phyloP scores from a whole-genome alignment of 2,113 vertebrate species.

The Microtus ochrogaster region DNA sequence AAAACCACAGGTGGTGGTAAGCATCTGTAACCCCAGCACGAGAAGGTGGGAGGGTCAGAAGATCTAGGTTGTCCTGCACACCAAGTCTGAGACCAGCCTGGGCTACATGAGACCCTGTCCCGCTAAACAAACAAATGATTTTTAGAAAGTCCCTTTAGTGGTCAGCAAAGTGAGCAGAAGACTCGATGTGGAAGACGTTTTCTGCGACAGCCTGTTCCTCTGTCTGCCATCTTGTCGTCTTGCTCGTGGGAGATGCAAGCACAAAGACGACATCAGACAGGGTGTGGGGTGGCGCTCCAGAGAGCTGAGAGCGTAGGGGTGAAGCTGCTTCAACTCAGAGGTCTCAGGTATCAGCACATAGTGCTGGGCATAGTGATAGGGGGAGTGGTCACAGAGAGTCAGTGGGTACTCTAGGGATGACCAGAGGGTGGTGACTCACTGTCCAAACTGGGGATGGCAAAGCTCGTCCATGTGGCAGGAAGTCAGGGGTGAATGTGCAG shows the following conservation, averaged over 20 bases:
- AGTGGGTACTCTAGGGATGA: not conserved
- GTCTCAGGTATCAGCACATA: not conserved
- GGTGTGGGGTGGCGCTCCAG: not conserved
- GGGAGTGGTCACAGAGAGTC: not conserved
- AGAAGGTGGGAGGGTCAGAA: not conserved
- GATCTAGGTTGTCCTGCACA: not conserved
- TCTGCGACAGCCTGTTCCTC: slow-evolving; percentile 6
- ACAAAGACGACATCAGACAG: not conserved
- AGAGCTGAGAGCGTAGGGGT: not conserved
- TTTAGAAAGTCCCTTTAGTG: not conserved
- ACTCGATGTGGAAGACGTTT: not conserved
- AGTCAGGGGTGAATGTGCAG: not conserved
- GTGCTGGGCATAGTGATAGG: too few relatives aligned
- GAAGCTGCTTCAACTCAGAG: slow-evolving; percentile 3
- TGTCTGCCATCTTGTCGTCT: not conserved
- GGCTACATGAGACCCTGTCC: not conserved
- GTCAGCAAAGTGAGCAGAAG: not conserved
- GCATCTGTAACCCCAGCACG: not conserved
- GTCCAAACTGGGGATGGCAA: not conserved
- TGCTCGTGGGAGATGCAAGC: not conserved
- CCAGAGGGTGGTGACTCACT: not conserved
- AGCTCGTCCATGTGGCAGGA: not conserved
- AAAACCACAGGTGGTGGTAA: not conserved
- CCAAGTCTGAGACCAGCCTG: not conserved
- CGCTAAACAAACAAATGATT: not conserved